phyloP scores from a whole-genome alignment of 2,888 invertebrate species.

The Lasius fuliginosus region DNA sequence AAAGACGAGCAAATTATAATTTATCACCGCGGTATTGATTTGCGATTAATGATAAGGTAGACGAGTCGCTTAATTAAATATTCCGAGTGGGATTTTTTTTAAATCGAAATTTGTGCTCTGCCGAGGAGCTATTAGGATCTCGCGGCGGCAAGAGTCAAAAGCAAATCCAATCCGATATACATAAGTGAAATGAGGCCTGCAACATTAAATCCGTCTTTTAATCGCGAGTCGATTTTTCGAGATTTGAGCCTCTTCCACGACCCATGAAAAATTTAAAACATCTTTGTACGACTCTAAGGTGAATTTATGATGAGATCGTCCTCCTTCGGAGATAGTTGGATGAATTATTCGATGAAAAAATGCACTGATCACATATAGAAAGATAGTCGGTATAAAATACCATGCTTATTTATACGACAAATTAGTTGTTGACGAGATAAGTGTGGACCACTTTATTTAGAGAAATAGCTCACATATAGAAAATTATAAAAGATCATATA shows the following conservation, averaged over 20 bases:
- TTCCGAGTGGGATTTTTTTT: background rate
- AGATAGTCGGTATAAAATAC: background rate
- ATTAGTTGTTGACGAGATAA: background rate
- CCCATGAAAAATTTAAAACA: conserved; percentile 26
- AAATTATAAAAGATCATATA: background rate
- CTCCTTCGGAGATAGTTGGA: background rate
- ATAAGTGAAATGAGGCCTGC: background rate
- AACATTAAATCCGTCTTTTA: conserved; percentile 21
- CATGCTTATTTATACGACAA: background rate
- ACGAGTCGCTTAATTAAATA: conserved; percentile 28
- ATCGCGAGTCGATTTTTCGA: conserved; percentile 32
- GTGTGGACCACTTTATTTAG: background rate
- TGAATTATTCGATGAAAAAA: conserved; percentile 1
- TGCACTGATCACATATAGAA: background rate
- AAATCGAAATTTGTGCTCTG: background rate
- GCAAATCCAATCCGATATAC: conserved; percentile 11
- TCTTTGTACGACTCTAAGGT: conserved; percentile 12
- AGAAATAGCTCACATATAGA: background rate
- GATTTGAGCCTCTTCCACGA: background rate
- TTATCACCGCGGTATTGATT: background rate
- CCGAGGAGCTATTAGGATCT: background rate
- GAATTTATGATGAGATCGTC: conserved; percentile 19
- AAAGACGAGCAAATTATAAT: background rate
- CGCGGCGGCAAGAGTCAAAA: conserved; percentile 16
- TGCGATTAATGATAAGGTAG: background rate